Evolutionary conservation across 2,888 invertebrate genomes (phyloP).

Genomic region (Molorchus minor): DNA sequence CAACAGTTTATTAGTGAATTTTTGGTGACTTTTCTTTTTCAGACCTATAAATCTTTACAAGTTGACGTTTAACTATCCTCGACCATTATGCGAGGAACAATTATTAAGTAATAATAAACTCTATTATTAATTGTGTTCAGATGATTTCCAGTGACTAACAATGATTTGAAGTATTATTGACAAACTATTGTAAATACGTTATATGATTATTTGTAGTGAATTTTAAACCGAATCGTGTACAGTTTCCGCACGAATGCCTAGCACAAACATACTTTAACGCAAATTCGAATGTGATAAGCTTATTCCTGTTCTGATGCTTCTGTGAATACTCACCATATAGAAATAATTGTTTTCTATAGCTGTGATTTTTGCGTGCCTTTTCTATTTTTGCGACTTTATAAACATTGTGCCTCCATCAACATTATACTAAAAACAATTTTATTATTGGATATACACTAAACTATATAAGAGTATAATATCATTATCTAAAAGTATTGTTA

Average conservation of each 20-base stretch:
- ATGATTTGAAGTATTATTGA: conserved; percentile 7
- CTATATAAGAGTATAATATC: too few species aligned
- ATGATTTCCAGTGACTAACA: conserved; percentile 15
- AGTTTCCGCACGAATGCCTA: conserved; percentile 48
- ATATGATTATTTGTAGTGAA: conserved; percentile 40
- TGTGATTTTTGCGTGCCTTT: conserved; percentile 21
- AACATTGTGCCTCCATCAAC: conserved; percentile 3
- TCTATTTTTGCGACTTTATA: conserved; percentile 13
- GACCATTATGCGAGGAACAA: too few species aligned
- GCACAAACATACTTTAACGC: conserved; percentile 48
- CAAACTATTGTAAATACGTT: conserved; percentile 25
- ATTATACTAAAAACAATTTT: too few species aligned
- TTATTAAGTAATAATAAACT: too few species aligned
- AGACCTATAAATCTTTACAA: too few species aligned
- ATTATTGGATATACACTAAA: too few species aligned
- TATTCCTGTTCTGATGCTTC: conserved; percentile 49
- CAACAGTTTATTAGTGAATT: conserved; percentile 24
- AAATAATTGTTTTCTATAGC: conserved; percentile 15
- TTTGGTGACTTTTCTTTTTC: conserved; percentile 14
- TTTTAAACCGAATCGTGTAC: conserved; percentile 50
- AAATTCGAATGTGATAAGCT: conserved; percentile 51
- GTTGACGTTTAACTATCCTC: too few species aligned
- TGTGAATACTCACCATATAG: conserved; percentile 30
- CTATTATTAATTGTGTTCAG: conserved; percentile 7
- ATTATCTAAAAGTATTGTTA: too few species aligned